Base-by-base conservation (phyloP, 1,140 invertebrate species). In the Coelopa frigida region DNA sequence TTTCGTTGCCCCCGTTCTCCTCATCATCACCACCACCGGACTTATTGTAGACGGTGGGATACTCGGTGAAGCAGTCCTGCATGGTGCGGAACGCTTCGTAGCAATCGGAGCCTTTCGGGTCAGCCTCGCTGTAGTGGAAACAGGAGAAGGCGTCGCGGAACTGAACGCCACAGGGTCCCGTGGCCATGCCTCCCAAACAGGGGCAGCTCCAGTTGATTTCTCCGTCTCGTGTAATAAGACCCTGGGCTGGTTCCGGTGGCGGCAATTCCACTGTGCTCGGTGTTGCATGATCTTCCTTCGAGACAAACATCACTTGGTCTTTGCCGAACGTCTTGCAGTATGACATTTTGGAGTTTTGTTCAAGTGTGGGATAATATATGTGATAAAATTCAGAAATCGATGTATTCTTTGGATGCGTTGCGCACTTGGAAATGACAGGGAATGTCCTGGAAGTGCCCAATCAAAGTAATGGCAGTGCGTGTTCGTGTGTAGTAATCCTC, bases 151-250 rank as follows among this genome's bases (percentile, higher is more conserved):
- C 92, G 51, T 94, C 86, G 41, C 93, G 72, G 70, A 97, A 97
- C 68, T 93, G 83, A 11, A 86, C 73, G 0, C 91, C 94, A 70
- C 94, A 98, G 1, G 94, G 94, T 3, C 94, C 94, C 4, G 88
- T 90, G 5, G 92, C 88, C 87, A 95, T 94, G 12, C 91, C 90
- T 21, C 94, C 94, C 15, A 97, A 75, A 72, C 94, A 98, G 0
- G 94, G 94, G 61, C 94, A 98, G 62, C 86, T 85, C 92, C 93
- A 98, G 72, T 98, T 98, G 46, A 98, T 95, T 37, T 87, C 82
- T 5, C 94, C 94, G 73, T 89, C 87, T 2, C 84, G 75, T 23
- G 89, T 72, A 46, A 97, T 83, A 2, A 95, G 72, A 22, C 94
- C 92, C 46, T 83, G 80, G 43, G 79, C 75, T 6, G 81, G 78